Evolutionary conservation across 2,888 invertebrate genomes (phyloP), one percentile per base, ranked within the genome.

Genomic region (Galeruca laticollis): DNA sequence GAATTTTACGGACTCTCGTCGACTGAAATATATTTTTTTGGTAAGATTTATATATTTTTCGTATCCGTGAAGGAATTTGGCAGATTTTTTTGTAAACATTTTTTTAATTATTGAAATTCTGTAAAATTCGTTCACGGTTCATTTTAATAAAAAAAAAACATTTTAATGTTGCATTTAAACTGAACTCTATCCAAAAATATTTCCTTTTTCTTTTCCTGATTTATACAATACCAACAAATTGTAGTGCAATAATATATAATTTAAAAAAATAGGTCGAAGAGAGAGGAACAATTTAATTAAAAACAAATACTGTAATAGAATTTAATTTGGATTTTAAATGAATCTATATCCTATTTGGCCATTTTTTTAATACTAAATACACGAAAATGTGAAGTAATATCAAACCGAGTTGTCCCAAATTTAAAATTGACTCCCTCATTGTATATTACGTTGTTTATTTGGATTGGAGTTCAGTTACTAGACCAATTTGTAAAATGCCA

Each of bases 101-200:
- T 26, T 20, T 13, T 52, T 52, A 13, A 11, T 20, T 52, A 5
- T 56, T 15, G 33, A 10, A n/a, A 15, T 52, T 52, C 21, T 8
- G 15, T n/a, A 18, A 18, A 35, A 35, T 11, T 56, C 35, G 35
- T 56, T 56, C 35, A 10, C n/a, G 35, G 15, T 35, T 56, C 11
- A 8, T 62, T 68, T 64, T 63, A 56, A 40, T 52, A 52, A 69
- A 72, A 54, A 60, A 68, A 68, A 68, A 65, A 60, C 64, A 60
- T 65, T 72, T 69, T 66, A 69, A 66, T 72, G 71, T 72, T 72
- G 69, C 64, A 62, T 70, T 67, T 60, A 21, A 70, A 59, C 15
- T 40, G 68, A 57, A 49, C 26, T 31, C 26, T 6, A 5, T 13
- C 52, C 52, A 26, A 52, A 21, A 21, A 11, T 26, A 43, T 49